Conservation (phyloP, 1,140 invertebrate species). For the Acromyrmex heyeri region DNA sequence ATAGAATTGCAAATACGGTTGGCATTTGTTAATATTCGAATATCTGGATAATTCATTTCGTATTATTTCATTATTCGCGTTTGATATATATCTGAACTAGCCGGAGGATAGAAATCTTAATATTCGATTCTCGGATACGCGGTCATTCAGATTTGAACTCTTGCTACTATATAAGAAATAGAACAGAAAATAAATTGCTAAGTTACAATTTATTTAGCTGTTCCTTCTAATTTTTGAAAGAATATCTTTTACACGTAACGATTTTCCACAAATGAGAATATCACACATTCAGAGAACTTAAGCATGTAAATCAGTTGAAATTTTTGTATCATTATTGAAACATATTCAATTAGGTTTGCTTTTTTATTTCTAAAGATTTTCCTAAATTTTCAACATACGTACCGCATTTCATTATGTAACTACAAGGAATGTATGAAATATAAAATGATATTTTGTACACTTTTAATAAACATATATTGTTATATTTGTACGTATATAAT, state of each 20-base stretch:
- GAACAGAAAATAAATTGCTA: background rate
- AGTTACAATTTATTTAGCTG: background rate
- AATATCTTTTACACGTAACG: background rate
- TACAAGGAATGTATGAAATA: background rate
- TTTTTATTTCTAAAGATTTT: background rate
- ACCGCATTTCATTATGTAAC: background rate
- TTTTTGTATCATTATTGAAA: background rate
- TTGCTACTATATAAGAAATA: background rate
- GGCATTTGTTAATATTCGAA: conserved; percentile 9
- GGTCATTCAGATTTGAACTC: background rate
- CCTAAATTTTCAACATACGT: background rate
- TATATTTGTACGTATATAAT: background rate
- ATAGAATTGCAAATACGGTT: background rate
- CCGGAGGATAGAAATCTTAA: background rate
- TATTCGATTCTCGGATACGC: background rate
- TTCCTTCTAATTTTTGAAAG: background rate
- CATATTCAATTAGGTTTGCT: background rate
- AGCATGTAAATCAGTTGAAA: background rate
- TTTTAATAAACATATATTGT: too few species aligned
- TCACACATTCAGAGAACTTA: background rate
- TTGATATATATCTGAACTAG: background rate
- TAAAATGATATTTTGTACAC: background rate
- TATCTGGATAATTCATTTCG: background rate
- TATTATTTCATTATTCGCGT: background rate
- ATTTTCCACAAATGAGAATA: background rate